A percentile compares a stretch with the other conserved stretches of the same genome.
Conservation (phyloP, 2,888 invertebrate genomes). For the Agrochola macilenta region DNA sequence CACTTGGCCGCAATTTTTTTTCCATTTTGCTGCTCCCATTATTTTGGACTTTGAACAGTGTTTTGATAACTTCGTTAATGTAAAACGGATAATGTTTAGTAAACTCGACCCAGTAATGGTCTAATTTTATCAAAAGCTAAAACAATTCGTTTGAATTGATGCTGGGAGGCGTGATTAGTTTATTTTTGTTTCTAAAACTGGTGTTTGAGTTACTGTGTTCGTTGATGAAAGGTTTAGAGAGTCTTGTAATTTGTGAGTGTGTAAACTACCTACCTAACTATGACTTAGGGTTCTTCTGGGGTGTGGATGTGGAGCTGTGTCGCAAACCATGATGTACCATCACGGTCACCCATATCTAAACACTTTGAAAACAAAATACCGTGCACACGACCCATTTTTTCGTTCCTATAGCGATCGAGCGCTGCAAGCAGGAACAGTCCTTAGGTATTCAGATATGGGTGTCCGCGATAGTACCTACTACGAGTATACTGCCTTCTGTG, state of each 20-base stretch:
- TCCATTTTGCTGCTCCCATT: background rate
- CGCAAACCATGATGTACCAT: too few species aligned
- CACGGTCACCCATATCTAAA: too few species aligned
- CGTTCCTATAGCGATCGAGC: too few species aligned
- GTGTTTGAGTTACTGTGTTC: background rate
- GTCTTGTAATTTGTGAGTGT: background rate
- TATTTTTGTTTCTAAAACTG: conserved; percentile 13
- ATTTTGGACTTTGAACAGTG: conserved; percentile 4
- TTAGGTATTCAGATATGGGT: too few species aligned
- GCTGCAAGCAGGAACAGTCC: too few species aligned
- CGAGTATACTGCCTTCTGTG: too few species aligned
- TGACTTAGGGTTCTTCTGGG: too few species aligned
- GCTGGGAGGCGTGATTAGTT: background rate
- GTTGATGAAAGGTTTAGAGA: background rate
- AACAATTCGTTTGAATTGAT: conserved; percentile 19
- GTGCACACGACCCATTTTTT: too few species aligned
- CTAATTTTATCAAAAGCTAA: conserved; percentile 24
- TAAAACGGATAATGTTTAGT: conserved; percentile 17
- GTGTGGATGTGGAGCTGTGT: too few species aligned
- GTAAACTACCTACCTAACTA: too few species aligned
- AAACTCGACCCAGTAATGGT: conserved; percentile 25
- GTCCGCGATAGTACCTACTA: too few species aligned
- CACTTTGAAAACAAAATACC: too few species aligned
- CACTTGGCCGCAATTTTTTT: background rate
- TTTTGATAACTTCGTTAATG: conserved; percentile 19